Evolutionary conservation across 2,113 vertebrate species (phyloP).

Genomic region (Chrysemys picta): DNA sequence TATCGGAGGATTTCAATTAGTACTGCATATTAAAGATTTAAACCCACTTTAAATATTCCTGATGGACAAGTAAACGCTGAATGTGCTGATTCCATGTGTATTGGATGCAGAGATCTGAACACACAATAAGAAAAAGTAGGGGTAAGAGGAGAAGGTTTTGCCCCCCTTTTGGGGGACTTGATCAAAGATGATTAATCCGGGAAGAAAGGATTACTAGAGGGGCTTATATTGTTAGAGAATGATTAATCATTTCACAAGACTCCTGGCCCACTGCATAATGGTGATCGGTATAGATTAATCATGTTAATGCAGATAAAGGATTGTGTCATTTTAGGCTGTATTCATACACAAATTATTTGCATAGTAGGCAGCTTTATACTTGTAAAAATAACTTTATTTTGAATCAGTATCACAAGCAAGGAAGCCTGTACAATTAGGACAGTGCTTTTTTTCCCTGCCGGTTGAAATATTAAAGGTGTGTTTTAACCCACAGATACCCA

Average conservation of each 20-base stretch:
- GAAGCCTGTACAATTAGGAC: constrained; percentile 28
- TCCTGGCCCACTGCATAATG: constrained; percentile 73
- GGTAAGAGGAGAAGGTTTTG: constrained; percentile 66
- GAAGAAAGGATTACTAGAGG: constrained; percentile 73
- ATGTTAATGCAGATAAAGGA: constrained; percentile 76
- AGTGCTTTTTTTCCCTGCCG: not conserved
- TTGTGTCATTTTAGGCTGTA: constrained; percentile 70
- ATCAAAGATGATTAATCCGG: constrained; percentile 79
- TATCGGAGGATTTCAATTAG: constrained; percentile 74
- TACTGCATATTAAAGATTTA: constrained; percentile 77
- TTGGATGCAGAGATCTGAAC: constrained; percentile 51
- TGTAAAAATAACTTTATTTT: constrained; percentile 64
- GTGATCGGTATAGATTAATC: constrained; percentile 80
- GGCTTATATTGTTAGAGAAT: constrained; percentile 76
- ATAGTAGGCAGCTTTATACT: constrained; percentile 72
- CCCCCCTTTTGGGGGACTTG: constrained; percentile 71
- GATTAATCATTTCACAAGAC: constrained; percentile 79
- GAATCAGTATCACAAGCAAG: constrained; percentile 25
- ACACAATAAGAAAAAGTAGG: constrained; percentile 53
- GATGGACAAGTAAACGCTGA: constrained; percentile 76
- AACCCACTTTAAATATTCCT: constrained; percentile 76
- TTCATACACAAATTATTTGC: constrained; percentile 77
- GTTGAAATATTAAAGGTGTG: constrained; percentile 31
- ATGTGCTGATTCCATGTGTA: constrained; percentile 65
- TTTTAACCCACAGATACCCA: constrained; percentile 1